Evolutionary conservation across 2,888 invertebrate species (phyloP), one percentile per base, ranked within the genome.

Genomic region (Lithophane socia): DNA sequence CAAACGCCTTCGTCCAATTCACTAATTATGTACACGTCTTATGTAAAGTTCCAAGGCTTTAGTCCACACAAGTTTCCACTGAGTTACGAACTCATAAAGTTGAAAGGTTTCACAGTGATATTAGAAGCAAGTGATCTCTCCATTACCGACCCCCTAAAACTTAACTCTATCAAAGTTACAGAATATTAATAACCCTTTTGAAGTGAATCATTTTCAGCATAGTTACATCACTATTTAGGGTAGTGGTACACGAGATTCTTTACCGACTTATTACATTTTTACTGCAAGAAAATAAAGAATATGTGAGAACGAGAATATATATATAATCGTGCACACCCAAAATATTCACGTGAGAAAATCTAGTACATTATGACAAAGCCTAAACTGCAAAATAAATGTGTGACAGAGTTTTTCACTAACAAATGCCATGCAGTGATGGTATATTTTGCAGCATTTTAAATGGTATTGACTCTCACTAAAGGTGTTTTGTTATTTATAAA

Each of bases 111-210:
- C 66, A 60, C 42, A 79, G 56, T 84, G 49, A 67, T 60, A 70
- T 72, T 80, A 52, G 54, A 61, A 71, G 64, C 71, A 65, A 75
- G 64, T 81, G 60, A 76, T 81, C 75, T 65, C 64, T 65, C 71
- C 68, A 76, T 81, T 72, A 72, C 60, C 71, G 56, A 42, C 49
- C 52, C 65, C 56, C 61, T 66, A 12, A 85, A 80, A 85, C 71
- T 82, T 18, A 80, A 81, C 71, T 69, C 10, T 13, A 81, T 77
- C 77, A 73, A 83, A 85, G 67, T 85, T 83, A 47, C 60, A 24
- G 82, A 83, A 77, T 81, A 83, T 81, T 83, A 85, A 85, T 85
- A 82, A 77, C 70, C 73, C 73, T 73, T 73, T 71, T 67, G 10
- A 16, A 67, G 70, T 8, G 13, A 77, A 71, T 77, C n/a, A 82